Evolutionary conservation across 2,113 vertebrate species (phyloP).

Genomic region (Trichomycterus rosablanca): DNA sequence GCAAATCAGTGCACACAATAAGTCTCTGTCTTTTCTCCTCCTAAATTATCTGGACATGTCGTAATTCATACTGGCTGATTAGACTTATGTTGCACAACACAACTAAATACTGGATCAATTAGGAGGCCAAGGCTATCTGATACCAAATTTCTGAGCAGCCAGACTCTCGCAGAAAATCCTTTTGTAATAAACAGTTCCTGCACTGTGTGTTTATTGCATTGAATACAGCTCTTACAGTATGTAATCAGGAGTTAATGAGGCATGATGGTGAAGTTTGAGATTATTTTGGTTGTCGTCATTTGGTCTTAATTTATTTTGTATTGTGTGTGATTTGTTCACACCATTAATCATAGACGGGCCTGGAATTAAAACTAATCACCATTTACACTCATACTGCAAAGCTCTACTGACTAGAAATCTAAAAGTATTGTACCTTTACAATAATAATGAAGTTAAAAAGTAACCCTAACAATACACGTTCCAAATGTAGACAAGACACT

Average conservation of each 20-base stretch:
- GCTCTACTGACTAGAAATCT: too few relatives aligned
- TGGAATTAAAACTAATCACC: too few relatives aligned
- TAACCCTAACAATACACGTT: too few relatives aligned
- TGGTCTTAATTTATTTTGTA: too few relatives aligned
- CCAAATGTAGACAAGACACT: too few relatives aligned
- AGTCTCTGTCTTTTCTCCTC: conserved; percentile 10
- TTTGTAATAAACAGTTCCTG: conserved; percentile 15
- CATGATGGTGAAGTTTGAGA: too few relatives aligned
- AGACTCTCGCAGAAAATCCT: not conserved
- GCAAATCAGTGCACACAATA: not conserved
- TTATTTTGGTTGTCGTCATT: not conserved
- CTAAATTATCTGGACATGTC: conserved; percentile 3
- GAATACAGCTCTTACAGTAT: conserved; percentile 4
- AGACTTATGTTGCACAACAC: conserved; percentile 10
- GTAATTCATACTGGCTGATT: not conserved
- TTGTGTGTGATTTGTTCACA: too few relatives aligned
- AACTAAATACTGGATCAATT: conserved; percentile 13
- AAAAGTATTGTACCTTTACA: too few relatives aligned
- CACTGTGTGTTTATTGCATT: too few relatives aligned
- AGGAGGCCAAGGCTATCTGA: not conserved
- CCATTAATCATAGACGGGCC: too few relatives aligned
- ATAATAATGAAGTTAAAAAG: too few relatives aligned
- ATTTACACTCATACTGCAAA: too few relatives aligned
- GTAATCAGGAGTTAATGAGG: conserved; percentile 9
- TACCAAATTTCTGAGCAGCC: not conserved